Conservation (phyloP, 2,888 invertebrate genomes). For the Tanypteryx hageni region DNA sequence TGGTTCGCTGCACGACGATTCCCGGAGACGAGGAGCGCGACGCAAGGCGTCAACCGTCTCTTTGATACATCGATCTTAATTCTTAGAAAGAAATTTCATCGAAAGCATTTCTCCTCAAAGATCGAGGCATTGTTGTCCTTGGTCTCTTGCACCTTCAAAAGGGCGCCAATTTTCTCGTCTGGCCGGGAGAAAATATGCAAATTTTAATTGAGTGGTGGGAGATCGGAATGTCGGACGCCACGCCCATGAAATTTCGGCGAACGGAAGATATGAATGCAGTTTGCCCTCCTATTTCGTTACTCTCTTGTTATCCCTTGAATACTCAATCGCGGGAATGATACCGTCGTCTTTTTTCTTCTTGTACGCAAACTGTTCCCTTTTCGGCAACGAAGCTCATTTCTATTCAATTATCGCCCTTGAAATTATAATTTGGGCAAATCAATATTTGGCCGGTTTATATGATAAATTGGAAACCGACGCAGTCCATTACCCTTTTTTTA, state of each 20-base stretch:
- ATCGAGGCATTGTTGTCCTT: neutral
- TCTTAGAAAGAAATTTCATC: neutral
- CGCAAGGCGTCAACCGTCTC: neutral
- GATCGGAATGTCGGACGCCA: neutral
- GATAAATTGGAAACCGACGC: neutral
- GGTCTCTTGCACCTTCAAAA: neutral
- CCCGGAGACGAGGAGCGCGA: neutral
- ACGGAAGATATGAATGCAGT: neutral
- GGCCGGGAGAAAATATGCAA: slow-evolving; percentile 35
- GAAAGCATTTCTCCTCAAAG: neutral
- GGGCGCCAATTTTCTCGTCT: slow-evolving; percentile 30
- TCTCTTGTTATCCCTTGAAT: slow-evolving; percentile 56
- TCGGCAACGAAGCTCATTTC: neutral
- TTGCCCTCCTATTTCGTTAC: neutral
- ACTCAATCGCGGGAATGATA: slow-evolving; percentile 23
- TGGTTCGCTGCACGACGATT: neutral
- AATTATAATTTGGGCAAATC: slow-evolving; percentile 1
- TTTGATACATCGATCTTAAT: neutral
- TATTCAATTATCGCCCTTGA: slow-evolving; percentile 4
- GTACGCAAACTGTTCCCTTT: no score
- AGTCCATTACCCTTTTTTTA: neutral
- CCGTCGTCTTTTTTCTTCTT: neutral
- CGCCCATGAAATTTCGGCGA: slow-evolving; percentile 45
- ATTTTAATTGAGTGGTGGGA: slow-evolving; percentile 32
- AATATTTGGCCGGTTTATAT: neutral